Evolutionary conservation across 2,888 invertebrate species (phyloP).

Genomic region (Tridacna gigas): DNA sequence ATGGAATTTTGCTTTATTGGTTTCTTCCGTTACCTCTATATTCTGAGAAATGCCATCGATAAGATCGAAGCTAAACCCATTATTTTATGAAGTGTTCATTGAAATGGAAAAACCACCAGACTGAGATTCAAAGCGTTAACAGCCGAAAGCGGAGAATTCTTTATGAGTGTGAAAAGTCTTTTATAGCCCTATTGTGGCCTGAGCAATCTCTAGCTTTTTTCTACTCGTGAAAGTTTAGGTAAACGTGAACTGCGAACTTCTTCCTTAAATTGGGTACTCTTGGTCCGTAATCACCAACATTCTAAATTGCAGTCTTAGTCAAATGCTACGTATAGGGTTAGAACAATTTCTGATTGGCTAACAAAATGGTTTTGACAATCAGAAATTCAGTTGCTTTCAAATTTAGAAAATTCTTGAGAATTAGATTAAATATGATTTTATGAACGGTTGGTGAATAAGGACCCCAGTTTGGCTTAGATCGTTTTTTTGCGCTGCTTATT

Average conservation of each 20-base stretch:
- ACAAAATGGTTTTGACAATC: too few relatives aligned
- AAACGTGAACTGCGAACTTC: background rate
- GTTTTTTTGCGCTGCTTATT: background rate
- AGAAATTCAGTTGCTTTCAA: too few relatives aligned
- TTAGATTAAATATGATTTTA: too few relatives aligned
- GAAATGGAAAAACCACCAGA: background rate
- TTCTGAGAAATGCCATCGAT: background rate
- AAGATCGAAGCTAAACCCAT: background rate
- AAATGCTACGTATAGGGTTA: too few relatives aligned
- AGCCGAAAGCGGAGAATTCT: background rate
- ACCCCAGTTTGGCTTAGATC: background rate
- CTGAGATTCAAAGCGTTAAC: background rate
- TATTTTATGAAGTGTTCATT: slow-evolving; percentile 1
- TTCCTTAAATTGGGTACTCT: background rate
- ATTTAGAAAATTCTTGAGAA: too few relatives aligned
- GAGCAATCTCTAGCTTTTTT: too few relatives aligned
- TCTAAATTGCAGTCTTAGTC: too few relatives aligned
- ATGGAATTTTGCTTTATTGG: background rate
- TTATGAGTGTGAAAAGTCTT: too few relatives aligned
- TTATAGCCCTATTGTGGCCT: too few relatives aligned
- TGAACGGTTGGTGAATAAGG: background rate
- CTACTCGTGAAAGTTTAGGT: too few relatives aligned
- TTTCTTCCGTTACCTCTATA: background rate
- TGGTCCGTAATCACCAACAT: too few relatives aligned
- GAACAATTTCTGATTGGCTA: too few relatives aligned